These are phyloP conservation scores for Philonicus albiceps DNA, from an alignment of 2,888 invertebrate species.

Conservation along the genomic window DNA sequence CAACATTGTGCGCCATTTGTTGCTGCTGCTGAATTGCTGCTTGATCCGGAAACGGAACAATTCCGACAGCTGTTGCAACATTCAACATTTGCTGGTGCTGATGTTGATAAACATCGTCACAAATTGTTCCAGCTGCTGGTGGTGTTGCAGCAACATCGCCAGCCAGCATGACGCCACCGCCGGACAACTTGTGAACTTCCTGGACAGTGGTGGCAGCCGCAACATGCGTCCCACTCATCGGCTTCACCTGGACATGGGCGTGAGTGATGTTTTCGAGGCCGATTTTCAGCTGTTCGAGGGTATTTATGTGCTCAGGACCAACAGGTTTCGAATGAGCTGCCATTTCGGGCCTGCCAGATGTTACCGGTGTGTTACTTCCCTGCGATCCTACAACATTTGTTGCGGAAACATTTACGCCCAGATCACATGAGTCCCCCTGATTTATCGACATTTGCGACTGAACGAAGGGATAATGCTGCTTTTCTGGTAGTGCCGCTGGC, in stretches of 20 bases:
- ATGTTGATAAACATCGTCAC: background rate
- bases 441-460: slow-evolving; percentile 11
- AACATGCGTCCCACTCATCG: slow-evolving; percentile 44
- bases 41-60: slow-evolving; percentile 48
- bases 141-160: background rate
- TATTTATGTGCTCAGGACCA: slow-evolving; percentile 65
- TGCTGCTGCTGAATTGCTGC: slow-evolving; percentile 52
- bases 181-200: background rate
- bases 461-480: background rate
- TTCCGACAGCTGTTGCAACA: background rate
- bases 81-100: slow-evolving; percentile 21
- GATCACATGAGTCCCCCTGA: background rate
- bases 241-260: slow-evolving; percentile 60
- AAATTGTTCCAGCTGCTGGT: too few species aligned
- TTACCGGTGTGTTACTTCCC: background rate
- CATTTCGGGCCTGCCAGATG: background rate
- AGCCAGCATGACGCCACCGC: background rate
- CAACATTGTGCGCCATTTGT: slow-evolving; percentile 23
- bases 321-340: slow-evolving; percentile 48
- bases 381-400: background rate
- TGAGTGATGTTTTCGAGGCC: slow-evolving; percentile 68
- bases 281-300: slow-evolving; percentile 68
- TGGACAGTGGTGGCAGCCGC: slow-evolving; percentile 41
- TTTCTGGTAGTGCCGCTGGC: background rate
- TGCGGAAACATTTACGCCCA: background rate